phyloP scores from a whole-genome alignment of 2,797 vertebrate species.

The Centroberyx gerrardi region DNA sequence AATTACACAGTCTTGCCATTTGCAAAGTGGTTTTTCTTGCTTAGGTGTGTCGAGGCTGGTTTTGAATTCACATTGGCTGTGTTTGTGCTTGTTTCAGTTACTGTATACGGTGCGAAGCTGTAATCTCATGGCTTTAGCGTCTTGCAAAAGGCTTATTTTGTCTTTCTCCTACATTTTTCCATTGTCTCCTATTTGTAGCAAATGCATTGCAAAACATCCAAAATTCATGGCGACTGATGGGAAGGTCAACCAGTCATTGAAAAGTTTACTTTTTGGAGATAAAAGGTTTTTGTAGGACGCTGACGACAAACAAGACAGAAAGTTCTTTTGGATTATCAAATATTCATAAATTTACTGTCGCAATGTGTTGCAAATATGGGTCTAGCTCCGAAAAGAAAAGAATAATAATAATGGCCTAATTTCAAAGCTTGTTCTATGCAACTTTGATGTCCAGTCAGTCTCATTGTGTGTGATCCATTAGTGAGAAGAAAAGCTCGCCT shows the following conservation, averaged over 20 bases:
- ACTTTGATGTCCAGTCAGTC: conserved; percentile 69
- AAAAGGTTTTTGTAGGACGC: not conserved
- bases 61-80: conserved; percentile 49
- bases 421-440: conserved; percentile 61
- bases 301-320: not conserved
- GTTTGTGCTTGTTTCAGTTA: conserved; percentile 34
- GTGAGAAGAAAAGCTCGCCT: conserved; percentile 43
- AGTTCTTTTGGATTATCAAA: conserved; percentile 16
- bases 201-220: conserved; percentile 1
- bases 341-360: conserved; percentile 2
- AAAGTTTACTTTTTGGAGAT: conserved; percentile 16
- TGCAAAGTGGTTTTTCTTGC: conserved; percentile 69
- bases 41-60: conserved; percentile 61
- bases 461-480: conserved; percentile 70
- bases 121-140: conserved; percentile 59
- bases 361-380: conserved; percentile 24
- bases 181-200: conserved; percentile 4
- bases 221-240: not conserved
- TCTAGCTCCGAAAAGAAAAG: conserved; percentile 12
- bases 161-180: conserved; percentile 7
- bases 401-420: conserved; percentile 61
- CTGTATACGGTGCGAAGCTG: conserved; percentile 36
- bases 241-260: not conserved
- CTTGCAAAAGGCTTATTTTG: conserved; percentile 25
- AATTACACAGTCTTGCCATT: conserved; percentile 58